Evolutionary conservation across 2,888 invertebrate genomes (phyloP).

Genomic region (Pollenia amentaria): DNA sequence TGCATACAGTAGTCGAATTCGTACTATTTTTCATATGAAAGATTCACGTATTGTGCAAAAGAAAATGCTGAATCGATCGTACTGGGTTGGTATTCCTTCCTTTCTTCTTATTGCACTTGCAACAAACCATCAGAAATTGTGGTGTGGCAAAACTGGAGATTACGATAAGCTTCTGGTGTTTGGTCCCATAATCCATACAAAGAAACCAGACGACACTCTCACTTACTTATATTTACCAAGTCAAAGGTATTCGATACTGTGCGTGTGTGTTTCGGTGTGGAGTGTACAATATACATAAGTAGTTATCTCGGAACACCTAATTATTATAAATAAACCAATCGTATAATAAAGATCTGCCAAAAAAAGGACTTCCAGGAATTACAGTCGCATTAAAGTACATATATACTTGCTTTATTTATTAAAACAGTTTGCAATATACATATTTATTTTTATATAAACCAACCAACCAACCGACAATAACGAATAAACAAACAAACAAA

Average conservation of each 20-base stretch:
- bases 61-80: conserved; percentile 34
- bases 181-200: conserved; percentile 71
- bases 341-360: conserved; percentile 82
- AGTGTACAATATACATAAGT: conserved; percentile 33
- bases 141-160: conserved; percentile 74
- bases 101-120: conserved; percentile 69
- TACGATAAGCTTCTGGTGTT: conserved; percentile 80
- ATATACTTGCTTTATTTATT: conserved; percentile 14
- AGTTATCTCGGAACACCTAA: conserved; percentile 81
- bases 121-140: conserved; percentile 68
- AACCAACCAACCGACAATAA: background rate
- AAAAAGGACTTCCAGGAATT: conserved; percentile 69
- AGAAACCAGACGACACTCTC: conserved; percentile 35
- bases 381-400: conserved; percentile 34
- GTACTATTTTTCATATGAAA: conserved; percentile 49
- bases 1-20: conserved; percentile 41
- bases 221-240: conserved; percentile 2
- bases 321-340: conserved; percentile 84
- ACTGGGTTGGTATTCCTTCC: conserved; percentile 25
- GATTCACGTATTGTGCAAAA: conserved; percentile 1
- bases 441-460: conserved; percentile 12
- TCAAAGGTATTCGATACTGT: too few species aligned
- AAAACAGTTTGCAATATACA: background rate
- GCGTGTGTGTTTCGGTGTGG: background rate
- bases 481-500: background rate